A percentile compares a stretch with the other conserved stretches of the same genome.
phyloP scores from a whole-genome alignment of 2,888 invertebrate genomes.

The Brachyptera putata region DNA sequence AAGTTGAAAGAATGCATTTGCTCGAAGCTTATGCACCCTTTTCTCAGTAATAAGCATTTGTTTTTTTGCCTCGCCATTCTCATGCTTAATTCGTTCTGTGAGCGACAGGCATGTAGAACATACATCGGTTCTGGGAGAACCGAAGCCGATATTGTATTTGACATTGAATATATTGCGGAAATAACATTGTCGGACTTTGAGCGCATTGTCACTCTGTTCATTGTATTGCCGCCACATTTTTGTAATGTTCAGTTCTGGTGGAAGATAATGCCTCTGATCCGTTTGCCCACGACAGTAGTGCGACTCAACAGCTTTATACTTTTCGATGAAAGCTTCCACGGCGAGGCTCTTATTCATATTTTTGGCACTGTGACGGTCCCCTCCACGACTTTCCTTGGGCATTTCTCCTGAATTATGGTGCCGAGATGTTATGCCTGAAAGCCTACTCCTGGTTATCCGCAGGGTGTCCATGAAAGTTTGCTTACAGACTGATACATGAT shows the following conservation, averaged over 20 bases:
- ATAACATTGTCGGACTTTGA: background rate
- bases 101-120: constrained; percentile 30
- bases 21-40: constrained; percentile 14
- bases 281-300: constrained; percentile 27
- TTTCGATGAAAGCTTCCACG: background rate
- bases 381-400: background rate
- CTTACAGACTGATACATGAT: background rate
- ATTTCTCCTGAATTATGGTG: background rate
- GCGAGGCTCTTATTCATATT: background rate
- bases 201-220: constrained; percentile 14
- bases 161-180: constrained; percentile 12
- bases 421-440: background rate
- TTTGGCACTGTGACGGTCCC: background rate
- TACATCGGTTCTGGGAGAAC: constrained; percentile 16
- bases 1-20: constrained; percentile 6
- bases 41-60: constrained; percentile 3
- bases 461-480: background rate
- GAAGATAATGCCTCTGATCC: constrained; percentile 25
- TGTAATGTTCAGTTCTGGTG: constrained; percentile 24
- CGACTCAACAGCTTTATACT: background rate
- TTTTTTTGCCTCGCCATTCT: constrained; percentile 22
- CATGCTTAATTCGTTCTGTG: constrained; percentile 19
- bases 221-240: constrained; percentile 25
- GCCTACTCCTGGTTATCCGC: background rate
- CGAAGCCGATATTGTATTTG: constrained; percentile 6